Conservation (phyloP, 1,140 invertebrate genomes). For the Ctenoplectra terminalis region DNA sequence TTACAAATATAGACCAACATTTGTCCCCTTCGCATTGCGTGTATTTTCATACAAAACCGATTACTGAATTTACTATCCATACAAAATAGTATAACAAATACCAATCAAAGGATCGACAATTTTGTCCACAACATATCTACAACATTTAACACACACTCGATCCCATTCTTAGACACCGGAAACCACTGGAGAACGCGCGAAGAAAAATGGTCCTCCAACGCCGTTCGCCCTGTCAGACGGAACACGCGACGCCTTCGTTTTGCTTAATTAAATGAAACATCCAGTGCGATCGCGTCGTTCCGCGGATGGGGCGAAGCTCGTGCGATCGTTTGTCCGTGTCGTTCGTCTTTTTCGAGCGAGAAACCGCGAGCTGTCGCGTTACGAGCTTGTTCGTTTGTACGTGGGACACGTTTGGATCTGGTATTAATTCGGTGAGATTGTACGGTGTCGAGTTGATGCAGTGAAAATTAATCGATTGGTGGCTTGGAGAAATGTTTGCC, state of each 20-base stretch:
- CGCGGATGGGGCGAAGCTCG: background rate
- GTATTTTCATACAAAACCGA: too few relatives aligned
- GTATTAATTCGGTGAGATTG: background rate
- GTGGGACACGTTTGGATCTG: background rate
- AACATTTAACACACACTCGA: background rate
- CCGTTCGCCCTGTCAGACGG: background rate
- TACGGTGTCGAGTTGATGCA: background rate
- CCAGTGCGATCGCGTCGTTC: slow-evolving; percentile 8
- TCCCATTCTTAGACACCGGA: background rate
- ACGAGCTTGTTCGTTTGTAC: background rate
- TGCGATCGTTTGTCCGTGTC: slow-evolving; percentile 13
- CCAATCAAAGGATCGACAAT: background rate
- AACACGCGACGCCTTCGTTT: slow-evolving; percentile 8
- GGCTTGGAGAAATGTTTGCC: background rate
- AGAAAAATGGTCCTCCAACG: slow-evolving; percentile 8
- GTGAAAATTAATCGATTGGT: background rate
- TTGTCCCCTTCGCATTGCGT: too few relatives aligned
- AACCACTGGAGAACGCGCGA: background rate
- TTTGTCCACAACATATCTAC: background rate
- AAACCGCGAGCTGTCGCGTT: background rate
- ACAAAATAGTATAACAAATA: too few relatives aligned
- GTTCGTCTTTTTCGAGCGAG: background rate
- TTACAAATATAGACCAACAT: too few relatives aligned
- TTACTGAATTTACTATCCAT: too few relatives aligned
- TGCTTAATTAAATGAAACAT: slow-evolving; percentile 42